Evolutionary conservation across 2,888 invertebrate species (phyloP), one percentile per base, ranked within the genome.

Genomic region (Blera fallax): DNA sequence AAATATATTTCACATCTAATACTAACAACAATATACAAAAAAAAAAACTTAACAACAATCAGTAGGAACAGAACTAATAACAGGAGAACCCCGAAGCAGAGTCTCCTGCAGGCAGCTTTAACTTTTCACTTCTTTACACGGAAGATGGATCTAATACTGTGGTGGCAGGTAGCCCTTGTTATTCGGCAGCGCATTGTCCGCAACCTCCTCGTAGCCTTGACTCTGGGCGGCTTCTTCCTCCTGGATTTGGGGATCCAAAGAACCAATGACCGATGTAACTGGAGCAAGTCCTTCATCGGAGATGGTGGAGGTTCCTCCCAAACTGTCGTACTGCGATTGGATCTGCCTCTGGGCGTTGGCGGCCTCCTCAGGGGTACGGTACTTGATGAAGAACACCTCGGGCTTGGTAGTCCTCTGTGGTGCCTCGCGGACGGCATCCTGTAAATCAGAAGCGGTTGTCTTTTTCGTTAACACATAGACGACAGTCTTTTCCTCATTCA

Each of bases 341-440:
- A 92, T 92, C 88, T 91, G 90, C 10, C 89, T 90, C 87, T 92
- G 92, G 2, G 92, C 92, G 87, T 91, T 90, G 73, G 88, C 87
- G 1, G 92, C 92, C 87, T 92, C 92, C 88, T 91, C 91, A 18
- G 91, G 90, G 0, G 91, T 92, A 72, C 91, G 91, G 64, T 92
- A 92, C 81, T 92, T 92, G 78, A 92, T 92, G 88, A 92, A 92
- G 90, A 91, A 92, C 67, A 92, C 92, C 85, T 92, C 92, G 11
- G 92, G 92, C 85, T 92, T 92, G 83, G 89, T 90, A 45, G 91
- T 89, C 27, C 88, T 88, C 62, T 91, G 90, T 29, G 91, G 91
- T 2, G 89, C 89, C 34, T 91, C 90, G 64, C 89, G 88, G 11
- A 91, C 88, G 62, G 91, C 91, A 10, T 91, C 91, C 84, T 91